A percentile compares a stretch with the other conserved stretches of the same genome.
Evolutionary conservation across 2,113 vertebrate species (phyloP).

Genomic region (Tachycineta bicolor): DNA sequence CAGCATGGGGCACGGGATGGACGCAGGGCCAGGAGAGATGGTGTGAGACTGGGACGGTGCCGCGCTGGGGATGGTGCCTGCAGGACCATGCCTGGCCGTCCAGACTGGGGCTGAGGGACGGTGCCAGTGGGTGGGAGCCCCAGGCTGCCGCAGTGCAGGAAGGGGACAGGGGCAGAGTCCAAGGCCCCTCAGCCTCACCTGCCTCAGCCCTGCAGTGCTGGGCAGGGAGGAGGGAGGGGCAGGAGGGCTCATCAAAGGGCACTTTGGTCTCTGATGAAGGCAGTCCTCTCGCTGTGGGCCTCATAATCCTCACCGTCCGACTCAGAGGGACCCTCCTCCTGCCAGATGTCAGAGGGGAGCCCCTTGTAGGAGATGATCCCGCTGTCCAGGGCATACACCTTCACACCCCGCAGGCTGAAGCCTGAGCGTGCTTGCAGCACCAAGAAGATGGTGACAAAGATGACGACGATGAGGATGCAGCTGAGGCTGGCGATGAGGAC

Average conservation of each 20-base stretch:
- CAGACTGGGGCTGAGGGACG: neutral
- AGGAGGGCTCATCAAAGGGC: constrained; percentile 86
- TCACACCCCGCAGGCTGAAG: constrained; percentile 79
- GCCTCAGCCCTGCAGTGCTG: neutral
- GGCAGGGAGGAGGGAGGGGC: constrained; percentile 51
- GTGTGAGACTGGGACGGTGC: neutral
- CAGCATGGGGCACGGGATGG: fast-evolving
- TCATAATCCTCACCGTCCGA: constrained; percentile 90
- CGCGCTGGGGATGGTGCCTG: neutral
- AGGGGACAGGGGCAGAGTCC: neutral
- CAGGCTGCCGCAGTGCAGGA: neutral
- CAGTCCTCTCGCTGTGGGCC: constrained; percentile 91
- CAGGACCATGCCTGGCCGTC: neutral
- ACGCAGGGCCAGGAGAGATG: neutral
- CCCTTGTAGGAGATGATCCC: constrained; percentile 91
- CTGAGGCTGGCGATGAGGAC: constrained; percentile 86
- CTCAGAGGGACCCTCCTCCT: constrained; percentile 87
- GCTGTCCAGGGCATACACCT: constrained; percentile 83
- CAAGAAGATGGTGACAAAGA: constrained; percentile 87
- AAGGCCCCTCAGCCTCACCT: constrained; percentile 37
- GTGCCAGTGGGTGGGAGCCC: neutral
- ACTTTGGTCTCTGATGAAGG: constrained; percentile 99
- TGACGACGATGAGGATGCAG: constrained; percentile 87
- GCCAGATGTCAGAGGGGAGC: constrained; percentile 90
- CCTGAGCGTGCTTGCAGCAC: constrained; percentile 89